These are phyloP conservation scores for Molossus alvarezi DNA, from an alignment of 2,797 vertebrate genomes.

Conservation along the genomic window DNA sequence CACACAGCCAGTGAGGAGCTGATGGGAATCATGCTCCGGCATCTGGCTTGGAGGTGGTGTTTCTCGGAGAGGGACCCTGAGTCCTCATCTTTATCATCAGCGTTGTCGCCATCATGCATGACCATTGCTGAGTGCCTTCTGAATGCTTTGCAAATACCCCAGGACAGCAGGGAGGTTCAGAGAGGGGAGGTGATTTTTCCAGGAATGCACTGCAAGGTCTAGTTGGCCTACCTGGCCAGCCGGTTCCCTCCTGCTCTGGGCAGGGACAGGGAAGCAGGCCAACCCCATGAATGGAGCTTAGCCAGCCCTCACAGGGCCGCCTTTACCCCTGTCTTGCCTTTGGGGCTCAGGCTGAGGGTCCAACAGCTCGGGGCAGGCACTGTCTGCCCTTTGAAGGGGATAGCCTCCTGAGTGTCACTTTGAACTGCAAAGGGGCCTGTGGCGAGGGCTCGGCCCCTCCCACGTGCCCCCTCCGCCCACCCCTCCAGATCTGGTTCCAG, in stretches of 20 bases:
- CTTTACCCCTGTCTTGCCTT: constrained; percentile 61
- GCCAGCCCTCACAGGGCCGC: constrained; percentile 43
- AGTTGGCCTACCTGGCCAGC: neutral
- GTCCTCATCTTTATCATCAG: neutral
- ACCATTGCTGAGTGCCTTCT: neutral
- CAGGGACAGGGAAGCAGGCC: neutral
- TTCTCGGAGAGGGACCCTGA: neutral
- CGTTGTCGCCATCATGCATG: neutral
- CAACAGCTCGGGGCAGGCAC: constrained; percentile 83
- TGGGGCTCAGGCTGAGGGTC: constrained; percentile 50
- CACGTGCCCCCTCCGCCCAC: constrained; percentile 80
- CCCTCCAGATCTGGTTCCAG: constrained; percentile 88
- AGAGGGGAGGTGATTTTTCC: constrained; percentile 19
- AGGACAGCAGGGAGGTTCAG: neutral
- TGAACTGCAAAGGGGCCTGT: constrained; percentile 91
- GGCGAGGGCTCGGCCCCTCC: constrained; percentile 87
- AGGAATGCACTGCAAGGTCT: neutral
- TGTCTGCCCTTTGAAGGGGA: constrained; percentile 90
- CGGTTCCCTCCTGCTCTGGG: neutral
- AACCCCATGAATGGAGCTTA: neutral
- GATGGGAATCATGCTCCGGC: neutral
- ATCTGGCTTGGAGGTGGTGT: neutral
- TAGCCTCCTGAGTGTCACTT: constrained; percentile 89
- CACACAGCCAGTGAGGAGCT: neutral
- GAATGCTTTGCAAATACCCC: neutral